These are phyloP conservation scores for Theropithecus gelada DNA, from an alignment of 2,113 vertebrate genomes.

Conservation along the genomic window DNA sequence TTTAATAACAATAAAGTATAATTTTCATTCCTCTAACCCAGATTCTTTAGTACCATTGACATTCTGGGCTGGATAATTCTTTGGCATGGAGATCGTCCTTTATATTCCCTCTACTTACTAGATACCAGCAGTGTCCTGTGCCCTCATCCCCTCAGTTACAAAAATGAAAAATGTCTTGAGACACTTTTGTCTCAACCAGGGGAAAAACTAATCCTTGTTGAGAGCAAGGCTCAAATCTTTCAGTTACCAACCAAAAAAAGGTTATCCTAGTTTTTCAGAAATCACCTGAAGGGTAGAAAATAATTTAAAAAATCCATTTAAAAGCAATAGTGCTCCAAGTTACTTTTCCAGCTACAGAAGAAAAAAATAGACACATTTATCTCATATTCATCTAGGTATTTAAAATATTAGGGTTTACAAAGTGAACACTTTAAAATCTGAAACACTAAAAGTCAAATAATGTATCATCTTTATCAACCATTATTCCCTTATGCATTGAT, in stretches of 20 bases:
- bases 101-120: neutral
- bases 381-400: neutral
- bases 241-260: neutral
- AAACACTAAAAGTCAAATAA: conserved; percentile 1
- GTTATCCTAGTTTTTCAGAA: neutral
- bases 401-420: conserved; percentile 32
- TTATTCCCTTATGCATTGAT: conserved; percentile 1
- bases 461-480: neutral
- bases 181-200: neutral
- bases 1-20: neutral
- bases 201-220: neutral
- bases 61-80: neutral
- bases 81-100: neutral
- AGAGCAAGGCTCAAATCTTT: neutral
- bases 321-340: conserved; percentile 37
- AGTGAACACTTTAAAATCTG: neutral
- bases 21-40: neutral
- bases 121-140: neutral
- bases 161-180: neutral
- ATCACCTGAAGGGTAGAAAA: conserved; percentile 35
- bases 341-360: neutral
- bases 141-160: neutral
- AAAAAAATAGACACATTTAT: neutral
- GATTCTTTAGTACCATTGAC: neutral
- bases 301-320: conserved; percentile 39